phyloP scores from a whole-genome alignment of 2,113 vertebrate species.

The Eubucco bourcierii region DNA sequence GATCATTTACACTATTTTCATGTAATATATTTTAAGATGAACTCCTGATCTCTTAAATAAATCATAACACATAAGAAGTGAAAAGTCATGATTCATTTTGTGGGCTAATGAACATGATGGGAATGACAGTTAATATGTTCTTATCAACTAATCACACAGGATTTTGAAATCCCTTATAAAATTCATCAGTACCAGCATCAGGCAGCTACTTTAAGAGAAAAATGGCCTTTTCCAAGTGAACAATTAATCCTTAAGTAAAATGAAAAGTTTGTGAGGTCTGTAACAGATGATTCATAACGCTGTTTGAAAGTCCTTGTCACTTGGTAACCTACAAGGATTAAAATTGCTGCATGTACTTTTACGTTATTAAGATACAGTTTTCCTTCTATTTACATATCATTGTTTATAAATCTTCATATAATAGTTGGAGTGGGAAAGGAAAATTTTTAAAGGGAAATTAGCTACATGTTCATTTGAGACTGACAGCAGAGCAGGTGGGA shows the following conservation, averaged over 20 bases:
- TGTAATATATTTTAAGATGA: not conserved
- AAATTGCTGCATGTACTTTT: not conserved
- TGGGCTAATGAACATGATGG: not conserved
- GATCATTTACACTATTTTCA: not conserved
- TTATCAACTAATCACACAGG: not conserved
- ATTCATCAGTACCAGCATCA: not conserved
- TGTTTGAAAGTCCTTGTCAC: not conserved
- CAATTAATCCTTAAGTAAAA: constrained; percentile 28
- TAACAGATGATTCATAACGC: not conserved
- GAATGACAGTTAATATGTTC: not conserved
- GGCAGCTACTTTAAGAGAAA: not conserved
- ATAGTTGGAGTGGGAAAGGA: not conserved
- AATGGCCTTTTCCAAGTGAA: not conserved
- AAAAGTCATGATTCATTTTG: not conserved
- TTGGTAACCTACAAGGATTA: not conserved
- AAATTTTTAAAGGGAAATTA: not conserved
- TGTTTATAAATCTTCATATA: not conserved
- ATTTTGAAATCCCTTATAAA: not conserved
- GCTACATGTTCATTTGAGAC: not conserved
- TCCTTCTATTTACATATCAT: not conserved
- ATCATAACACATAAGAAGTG: not conserved
- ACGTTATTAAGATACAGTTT: not conserved
- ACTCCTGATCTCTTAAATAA: not conserved
- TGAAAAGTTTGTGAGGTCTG: not conserved
- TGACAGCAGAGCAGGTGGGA: not conserved